Base-by-base conservation (phyloP, 2,797 vertebrate species). In the Anas georgica region DNA sequence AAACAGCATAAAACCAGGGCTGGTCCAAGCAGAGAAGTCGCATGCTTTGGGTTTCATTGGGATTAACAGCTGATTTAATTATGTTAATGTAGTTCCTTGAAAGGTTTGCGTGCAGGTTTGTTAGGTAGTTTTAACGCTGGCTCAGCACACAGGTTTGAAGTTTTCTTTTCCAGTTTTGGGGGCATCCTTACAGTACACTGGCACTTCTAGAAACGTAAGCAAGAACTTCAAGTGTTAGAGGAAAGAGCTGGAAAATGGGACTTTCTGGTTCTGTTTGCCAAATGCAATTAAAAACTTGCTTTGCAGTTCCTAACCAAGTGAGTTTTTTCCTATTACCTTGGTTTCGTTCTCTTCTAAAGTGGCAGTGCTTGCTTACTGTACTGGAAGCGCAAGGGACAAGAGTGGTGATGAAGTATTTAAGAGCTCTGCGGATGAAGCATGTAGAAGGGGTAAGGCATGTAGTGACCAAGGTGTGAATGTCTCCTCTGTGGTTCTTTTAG, bases 401-500 rank as follows among this genome's bases (percentile, higher is more conserved):
- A 94, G 91, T 86, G 96, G 67, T 95, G 86, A 48, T 41, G 72
- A 91, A 48, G 56, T 59, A 6, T 67, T 70, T 18, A 33, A 78
- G 89, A 88, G 87, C 25, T 82, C 87, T 45, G 78, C 45, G 21
- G 86, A 56, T 74, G 84, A 62, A 94, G 83, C 91, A 4, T 37
- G 88, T 54, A 20, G 68, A 29, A 74, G 64, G 90, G 88, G 55
- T 21, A 17, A 88, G 68, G 63, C 26, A 2, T 0, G 1, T 3
- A 3, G 41, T 15, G 69, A 8, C n/a, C 39, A 0, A n/a, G 68
- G 31, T 14, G 62, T 92, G 33, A 92, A 29, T 20, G 37, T 52
- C 72, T 48, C 58, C 87, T 67, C 14, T 77, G 46, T 84, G 69
- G 23, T 84, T 90, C 60, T 58, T 78, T 29, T 77, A 99, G 99